Evolutionary conservation across 2,113 vertebrate species (phyloP).

Genomic region (Taurulus bubalis): DNA sequence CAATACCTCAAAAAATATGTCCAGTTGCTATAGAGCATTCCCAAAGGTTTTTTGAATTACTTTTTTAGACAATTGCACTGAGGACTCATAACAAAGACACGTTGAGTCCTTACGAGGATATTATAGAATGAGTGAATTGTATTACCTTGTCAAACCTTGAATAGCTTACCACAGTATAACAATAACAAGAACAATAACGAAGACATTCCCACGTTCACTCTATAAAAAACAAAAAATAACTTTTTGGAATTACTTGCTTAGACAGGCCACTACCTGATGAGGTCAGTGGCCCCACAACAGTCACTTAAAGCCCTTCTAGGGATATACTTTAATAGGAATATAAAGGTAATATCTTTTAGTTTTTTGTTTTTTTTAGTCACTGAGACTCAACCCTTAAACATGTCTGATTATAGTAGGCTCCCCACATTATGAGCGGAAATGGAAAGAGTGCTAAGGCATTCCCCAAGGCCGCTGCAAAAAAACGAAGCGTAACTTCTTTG

Average conservation of each 20-base stretch:
- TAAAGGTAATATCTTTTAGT: neutral
- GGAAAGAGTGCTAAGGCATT: neutral
- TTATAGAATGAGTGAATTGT: neutral
- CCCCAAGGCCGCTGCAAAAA: constrained; percentile 5
- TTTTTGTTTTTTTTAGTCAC: neutral
- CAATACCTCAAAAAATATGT: neutral
- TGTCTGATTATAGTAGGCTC: neutral
- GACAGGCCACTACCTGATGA: neutral
- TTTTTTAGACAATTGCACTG: neutral
- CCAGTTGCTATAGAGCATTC: neutral
- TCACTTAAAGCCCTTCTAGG: neutral
- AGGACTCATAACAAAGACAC: neutral
- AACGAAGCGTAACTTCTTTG: constrained; percentile 4
- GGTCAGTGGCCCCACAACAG: neutral
- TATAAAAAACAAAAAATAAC: neutral
- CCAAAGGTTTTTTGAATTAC: neutral
- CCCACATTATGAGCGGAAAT: neutral
- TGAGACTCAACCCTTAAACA: constrained; percentile 3
- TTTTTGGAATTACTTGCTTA: neutral
- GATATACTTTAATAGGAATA: neutral
- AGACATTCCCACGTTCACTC: neutral
- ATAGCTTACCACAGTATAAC: neutral
- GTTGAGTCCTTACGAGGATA: neutral
- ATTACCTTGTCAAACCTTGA: neutral
- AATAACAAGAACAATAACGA: neutral